Base-by-base conservation (phyloP, 2,113 vertebrate species). In the Gallinago jamesoni region DNA sequence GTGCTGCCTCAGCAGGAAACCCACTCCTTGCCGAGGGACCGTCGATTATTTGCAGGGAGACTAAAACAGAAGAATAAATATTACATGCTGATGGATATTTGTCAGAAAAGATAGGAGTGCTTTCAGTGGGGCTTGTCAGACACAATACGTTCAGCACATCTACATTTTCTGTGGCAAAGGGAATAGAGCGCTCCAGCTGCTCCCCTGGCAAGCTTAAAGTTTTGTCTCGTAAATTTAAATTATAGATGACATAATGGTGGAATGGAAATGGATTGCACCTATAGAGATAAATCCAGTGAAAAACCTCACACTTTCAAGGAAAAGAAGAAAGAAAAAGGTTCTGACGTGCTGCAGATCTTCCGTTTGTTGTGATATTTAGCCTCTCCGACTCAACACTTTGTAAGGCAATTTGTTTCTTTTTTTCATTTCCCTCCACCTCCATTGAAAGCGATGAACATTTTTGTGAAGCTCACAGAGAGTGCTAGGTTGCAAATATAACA, bases 161-260 rank as follows among this genome's bases (percentile, higher is more conserved):
- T 97, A 96, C 94, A 91, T 97, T 97, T 98, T 97, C 96, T 77
- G 75, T 93, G 83, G 97, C 89, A 97, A 98, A 97, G 84, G 88
- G 94, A 97, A 94, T 93, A 95, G 93, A 97, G 89, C 16, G 45
- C 94, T 98, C 97, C 98, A 98, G 97, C 97, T 98, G 97, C 97
- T 98, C 87, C 89, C 88, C 96, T 98, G 96, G 97, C 96, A 98
- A 98, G 94, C 94, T 85, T 97, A 72, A 96, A 98, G 95, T 96
- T 98, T 98, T 97, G 95, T 97, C 97, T 97, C 80, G 83, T 98
- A 98, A 97, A 98, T 98, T 97, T 98, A 98, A 98, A 98, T 98
- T 97, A 98, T 97, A 97, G 94, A 98, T 98, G 97, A 97, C 96
- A 98, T 97, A 97, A 96, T 95, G 96, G 95, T 94, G 85, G 95